These are phyloP conservation scores for Pangasius larnaudii DNA, from an alignment of 2,797 vertebrate species.

Conservation along the genomic window DNA sequence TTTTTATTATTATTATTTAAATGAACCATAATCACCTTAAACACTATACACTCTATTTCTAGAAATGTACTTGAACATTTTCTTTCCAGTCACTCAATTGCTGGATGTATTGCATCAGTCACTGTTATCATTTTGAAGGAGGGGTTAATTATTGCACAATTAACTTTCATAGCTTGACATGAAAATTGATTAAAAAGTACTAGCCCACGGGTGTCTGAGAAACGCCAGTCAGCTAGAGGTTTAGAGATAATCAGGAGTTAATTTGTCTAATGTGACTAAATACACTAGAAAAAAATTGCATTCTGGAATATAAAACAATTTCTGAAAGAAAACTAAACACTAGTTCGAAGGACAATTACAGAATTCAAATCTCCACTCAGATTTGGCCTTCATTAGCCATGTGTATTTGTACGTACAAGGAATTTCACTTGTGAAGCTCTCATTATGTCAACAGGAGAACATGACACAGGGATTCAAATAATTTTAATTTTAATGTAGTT, in stretches of 20 bases:
- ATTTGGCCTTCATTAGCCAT: not conserved
- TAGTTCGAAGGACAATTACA: not conserved
- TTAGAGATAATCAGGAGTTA: conserved; percentile 15
- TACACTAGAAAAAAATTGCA: not conserved
- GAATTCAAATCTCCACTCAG: not conserved
- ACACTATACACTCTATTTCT: not conserved
- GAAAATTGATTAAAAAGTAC: conserved; percentile 8
- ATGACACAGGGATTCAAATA: not conserved
- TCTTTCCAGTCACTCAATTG: not conserved
- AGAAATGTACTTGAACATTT: not conserved
- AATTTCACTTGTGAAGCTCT: not conserved
- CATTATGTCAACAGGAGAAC: not conserved
- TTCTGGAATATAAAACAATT: not conserved
- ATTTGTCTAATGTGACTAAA: not conserved
- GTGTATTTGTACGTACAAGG: not conserved
- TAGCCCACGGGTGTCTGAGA: not conserved
- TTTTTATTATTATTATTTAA: not conserved
- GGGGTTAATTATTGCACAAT: not conserved
- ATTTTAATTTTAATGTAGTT: not conserved
- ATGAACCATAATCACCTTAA: not conserved
- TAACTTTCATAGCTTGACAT: conserved; percentile 13
- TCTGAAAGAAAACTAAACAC: not conserved
- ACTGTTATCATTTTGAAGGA: not conserved
- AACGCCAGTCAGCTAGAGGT: not conserved
- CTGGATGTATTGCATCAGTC: not conserved